Evolutionary conservation across 2,113 vertebrate genomes (phyloP), one percentile per base, ranked within the genome.

Genomic region (Nansenia antarctica): DNA sequence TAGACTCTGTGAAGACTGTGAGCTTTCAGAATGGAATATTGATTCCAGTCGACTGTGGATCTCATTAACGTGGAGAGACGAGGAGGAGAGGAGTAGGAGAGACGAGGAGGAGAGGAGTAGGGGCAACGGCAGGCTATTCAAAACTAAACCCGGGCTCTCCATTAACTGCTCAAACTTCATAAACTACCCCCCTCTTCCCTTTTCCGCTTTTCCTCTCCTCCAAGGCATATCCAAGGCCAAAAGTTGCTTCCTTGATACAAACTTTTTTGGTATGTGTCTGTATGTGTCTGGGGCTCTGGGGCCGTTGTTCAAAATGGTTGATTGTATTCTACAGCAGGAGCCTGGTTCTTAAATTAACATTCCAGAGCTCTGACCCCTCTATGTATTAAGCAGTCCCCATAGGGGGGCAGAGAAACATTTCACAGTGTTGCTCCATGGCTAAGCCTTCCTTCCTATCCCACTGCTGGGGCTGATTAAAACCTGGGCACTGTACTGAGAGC

Each of bases 391-490:
- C 88, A 91, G 90, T 90, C 91, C 91, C 93, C 60, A 67, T 87
- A 89, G 90, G 87, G 82, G 15, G 12, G 6, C 4, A 69, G 67
- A 54, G 15, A 67, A 91, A 89, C 89, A 90, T 91, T 92, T 91
- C 91, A 89, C 57, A 80, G 85, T 88, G 88, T 91, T 92, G 87
- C 90, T 92, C 89, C 91, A 88, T 88, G 54, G 26, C 62, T 89
- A 78, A 92, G 85, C 87, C 82, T 89, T 90, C 89, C 89, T 91
- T 87, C 72, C 80, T 84, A 88, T 85, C 91, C 91, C 91, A 90
- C 92, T 89, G 90, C 84, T 76, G 92, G 90, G 91, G 85, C 90
- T 94, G 93, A 94, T 94, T 94, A 94, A 90, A 87, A 80, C 87
- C 88, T 86, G 49, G 72, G 75, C 68, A 74, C 80, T 85, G 81